These are phyloP conservation scores for Chascanopsetta lugubris DNA, from an alignment of 2,113 vertebrate genomes.

Conservation along the genomic window DNA sequence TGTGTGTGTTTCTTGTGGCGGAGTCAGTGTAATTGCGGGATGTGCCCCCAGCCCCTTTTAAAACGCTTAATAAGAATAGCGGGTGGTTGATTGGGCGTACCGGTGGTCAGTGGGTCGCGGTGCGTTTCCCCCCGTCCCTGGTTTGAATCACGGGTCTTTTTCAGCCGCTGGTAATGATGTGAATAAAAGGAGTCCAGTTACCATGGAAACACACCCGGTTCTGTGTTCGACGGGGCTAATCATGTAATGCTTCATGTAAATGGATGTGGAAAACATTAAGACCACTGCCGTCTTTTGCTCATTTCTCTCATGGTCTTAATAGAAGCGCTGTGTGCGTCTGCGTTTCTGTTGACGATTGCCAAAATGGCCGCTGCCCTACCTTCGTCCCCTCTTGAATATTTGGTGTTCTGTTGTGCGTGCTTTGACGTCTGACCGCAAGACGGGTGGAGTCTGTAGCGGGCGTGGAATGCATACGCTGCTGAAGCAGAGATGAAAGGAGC, in stretches of 20 bases:
- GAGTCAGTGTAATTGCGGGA: conserved; percentile 50
- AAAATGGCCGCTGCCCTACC: too few species aligned
- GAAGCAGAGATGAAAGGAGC: neutral
- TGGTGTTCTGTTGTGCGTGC: too few species aligned
- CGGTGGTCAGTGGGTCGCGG: conserved; percentile 55
- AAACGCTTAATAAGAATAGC: conserved; percentile 59
- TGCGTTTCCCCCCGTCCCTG: conserved; percentile 54
- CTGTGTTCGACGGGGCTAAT: conserved; percentile 21
- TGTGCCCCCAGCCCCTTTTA: conserved; percentile 51
- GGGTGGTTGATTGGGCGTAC: conserved; percentile 65
- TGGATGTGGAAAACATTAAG: conserved; percentile 29
- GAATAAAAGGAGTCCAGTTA: conserved; percentile 65
- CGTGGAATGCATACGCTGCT: too few species aligned
- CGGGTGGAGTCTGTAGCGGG: too few species aligned
- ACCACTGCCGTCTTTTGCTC: neutral
- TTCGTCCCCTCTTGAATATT: too few species aligned
- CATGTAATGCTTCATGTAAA: too few species aligned
- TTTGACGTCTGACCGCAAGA: too few species aligned
- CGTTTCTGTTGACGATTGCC: too few species aligned
- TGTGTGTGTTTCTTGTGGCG: conserved; percentile 41
- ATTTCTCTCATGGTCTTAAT: neutral
- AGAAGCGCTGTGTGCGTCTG: neutral
- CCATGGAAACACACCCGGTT: conserved; percentile 44
- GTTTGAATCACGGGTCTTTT: conserved; percentile 51
- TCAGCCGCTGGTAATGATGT: conserved; percentile 51